Conservation (phyloP, 2,113 vertebrate genomes). For the Rhinopomastus cyanomelas region DNA sequence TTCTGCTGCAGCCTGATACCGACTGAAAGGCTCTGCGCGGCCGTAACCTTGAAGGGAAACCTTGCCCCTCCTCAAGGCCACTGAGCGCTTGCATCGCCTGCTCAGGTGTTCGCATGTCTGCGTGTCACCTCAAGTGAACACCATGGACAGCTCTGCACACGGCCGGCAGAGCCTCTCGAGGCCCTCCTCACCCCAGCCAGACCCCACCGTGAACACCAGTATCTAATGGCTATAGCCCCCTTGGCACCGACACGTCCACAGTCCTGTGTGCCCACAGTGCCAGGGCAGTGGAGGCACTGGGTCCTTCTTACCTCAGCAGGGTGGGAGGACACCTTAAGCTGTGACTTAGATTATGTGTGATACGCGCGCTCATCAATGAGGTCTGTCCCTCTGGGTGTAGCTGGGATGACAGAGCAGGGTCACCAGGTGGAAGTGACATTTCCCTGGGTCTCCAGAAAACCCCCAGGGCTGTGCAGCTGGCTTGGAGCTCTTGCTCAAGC, state of each 20-base stretch:
- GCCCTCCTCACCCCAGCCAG: neutral
- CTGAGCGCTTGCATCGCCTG: neutral
- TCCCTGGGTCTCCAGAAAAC: neutral
- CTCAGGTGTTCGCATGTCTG: neutral
- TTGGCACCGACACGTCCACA: neutral
- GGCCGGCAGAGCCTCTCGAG: neutral
- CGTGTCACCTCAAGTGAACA: neutral
- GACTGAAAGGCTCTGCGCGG: neutral
- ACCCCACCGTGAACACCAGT: rapidly evolving
- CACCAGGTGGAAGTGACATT: neutral
- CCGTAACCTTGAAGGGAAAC: neutral
- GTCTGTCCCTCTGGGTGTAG: no score
- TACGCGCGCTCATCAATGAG: no score
- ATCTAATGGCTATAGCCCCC: neutral
- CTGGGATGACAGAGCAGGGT: neutral
- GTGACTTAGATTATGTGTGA: no score
- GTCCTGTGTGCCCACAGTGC: no score
- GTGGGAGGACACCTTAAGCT: no score
- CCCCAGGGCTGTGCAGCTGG: neutral
- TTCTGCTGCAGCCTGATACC: neutral
- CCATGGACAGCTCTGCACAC: neutral
- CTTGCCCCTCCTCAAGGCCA: neutral
- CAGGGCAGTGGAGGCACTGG: no score
- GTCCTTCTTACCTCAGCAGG: no score
- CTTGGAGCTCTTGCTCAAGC: rapidly evolving